Evolutionary conservation across 1,140 invertebrate genomes (phyloP).

Genomic region (Zophobas morio): DNA sequence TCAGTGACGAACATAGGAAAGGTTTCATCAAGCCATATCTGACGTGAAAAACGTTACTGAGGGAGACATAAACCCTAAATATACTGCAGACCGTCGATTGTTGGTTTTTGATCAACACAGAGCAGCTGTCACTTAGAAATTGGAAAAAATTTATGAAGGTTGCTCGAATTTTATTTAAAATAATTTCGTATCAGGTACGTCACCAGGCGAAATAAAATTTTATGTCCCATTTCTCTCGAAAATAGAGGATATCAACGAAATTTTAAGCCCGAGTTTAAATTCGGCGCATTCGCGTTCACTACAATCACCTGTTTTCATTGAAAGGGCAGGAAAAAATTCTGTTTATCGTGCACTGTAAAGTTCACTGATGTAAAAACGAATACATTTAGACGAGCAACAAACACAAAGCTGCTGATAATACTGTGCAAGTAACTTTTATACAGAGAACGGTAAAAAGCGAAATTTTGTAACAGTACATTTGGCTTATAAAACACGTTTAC

Average conservation of each 20-base stretch:
- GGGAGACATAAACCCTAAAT: neutral
- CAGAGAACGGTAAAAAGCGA: neutral
- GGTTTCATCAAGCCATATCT: neutral
- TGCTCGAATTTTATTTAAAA: slow-evolving; percentile 3
- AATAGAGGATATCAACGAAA: neutral
- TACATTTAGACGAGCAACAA: slow-evolving; percentile 33
- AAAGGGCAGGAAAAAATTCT: slow-evolving; percentile 7
- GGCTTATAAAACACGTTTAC: too few relatives aligned
- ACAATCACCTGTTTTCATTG: slow-evolving; percentile 24
- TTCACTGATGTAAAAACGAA: slow-evolving; percentile 43
- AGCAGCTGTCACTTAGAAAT: neutral
- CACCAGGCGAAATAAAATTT: slow-evolving; percentile 15
- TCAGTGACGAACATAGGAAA: slow-evolving; percentile 2
- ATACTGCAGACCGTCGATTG: neutral
- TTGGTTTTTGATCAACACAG: neutral
- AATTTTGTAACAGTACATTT: slow-evolving; percentile 10
- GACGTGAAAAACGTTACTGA: slow-evolving; percentile 8
- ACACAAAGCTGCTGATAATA: slow-evolving; percentile 34
- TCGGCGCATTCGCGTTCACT: slow-evolving; percentile 9
- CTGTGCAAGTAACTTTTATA: slow-evolving; percentile 17
- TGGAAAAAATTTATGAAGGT: neutral
- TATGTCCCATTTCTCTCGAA: slow-evolving; percentile 9
- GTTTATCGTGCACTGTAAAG: slow-evolving; percentile 33
- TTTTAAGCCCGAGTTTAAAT: slow-evolving; percentile 10
- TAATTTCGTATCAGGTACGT: neutral